Percentiles rank a stretch among this genome's conserved stretches.
Conservation (phyloP, 2,888 invertebrate species). For the Patella ulyssiponensis region DNA sequence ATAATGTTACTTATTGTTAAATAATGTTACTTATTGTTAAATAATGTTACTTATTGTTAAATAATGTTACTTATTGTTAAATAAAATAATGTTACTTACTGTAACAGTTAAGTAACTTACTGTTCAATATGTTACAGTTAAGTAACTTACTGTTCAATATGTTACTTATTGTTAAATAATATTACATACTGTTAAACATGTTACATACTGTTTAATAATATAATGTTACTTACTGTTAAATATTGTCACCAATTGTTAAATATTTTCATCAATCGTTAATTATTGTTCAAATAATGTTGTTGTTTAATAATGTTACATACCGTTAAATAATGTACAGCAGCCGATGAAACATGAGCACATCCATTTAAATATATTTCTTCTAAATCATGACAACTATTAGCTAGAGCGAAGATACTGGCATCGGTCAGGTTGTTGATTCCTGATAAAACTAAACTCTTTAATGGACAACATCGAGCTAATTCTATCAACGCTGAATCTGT, state of each 20-base stretch:
- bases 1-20: no score
- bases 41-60: not conserved
- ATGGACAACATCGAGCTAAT: constrained; percentile 57
- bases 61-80: constrained; percentile 53
- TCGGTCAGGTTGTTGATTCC: constrained; percentile 67
- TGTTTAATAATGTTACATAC: constrained; percentile 45
- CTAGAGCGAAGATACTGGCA: constrained; percentile 64
- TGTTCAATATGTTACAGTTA: no score
- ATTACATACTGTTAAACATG: not conserved
- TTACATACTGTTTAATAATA: not conserved
- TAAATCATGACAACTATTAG: constrained; percentile 64
- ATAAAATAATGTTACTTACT: constrained; percentile 57
- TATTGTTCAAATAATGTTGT: not conserved
- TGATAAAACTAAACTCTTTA: constrained; percentile 57
- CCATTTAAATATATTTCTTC: constrained; percentile 68
- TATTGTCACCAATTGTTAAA: not conserved
- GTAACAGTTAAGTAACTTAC: no score
- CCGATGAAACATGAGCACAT: constrained; percentile 60
- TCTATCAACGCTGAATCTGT: constrained; percentile 64
- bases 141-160: no score
- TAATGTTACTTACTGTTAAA: not conserved
- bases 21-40: not conserved
- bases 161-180: no score
- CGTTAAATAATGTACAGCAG: constrained; percentile 60
- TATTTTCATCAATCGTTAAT: not conserved